Evolutionary conservation across 2,797 vertebrate genomes (phyloP).

Genomic region (Balearica regulorum): DNA sequence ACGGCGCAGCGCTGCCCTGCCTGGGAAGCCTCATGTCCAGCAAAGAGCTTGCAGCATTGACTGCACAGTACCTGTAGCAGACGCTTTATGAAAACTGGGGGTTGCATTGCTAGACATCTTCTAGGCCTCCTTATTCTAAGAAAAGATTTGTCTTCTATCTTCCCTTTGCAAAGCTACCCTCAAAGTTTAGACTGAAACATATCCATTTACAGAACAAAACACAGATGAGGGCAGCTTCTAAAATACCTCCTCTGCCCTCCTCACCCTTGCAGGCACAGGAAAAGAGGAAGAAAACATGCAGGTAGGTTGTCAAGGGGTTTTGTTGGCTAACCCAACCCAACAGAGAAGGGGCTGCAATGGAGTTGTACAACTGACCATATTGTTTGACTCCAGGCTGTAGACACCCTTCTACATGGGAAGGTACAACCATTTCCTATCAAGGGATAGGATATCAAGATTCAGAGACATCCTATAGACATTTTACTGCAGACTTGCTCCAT

Average conservation of each 20-base stretch:
- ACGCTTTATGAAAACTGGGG: not conserved
- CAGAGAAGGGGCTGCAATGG: not conserved
- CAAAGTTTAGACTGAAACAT: not conserved
- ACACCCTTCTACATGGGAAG: not conserved
- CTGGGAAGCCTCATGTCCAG: not conserved
- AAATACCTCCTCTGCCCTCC: not conserved
- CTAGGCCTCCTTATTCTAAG: not conserved
- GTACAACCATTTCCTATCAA: not conserved
- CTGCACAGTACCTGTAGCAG: not conserved
- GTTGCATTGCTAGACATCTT: not conserved
- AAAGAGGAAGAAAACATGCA: rapidly evolving
- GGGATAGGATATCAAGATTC: no score
- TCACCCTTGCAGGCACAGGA: not conserved
- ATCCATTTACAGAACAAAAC: not conserved
- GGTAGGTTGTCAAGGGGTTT: not conserved
- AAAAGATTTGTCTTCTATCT: not conserved
- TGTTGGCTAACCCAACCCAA: not conserved
- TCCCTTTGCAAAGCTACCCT: not conserved
- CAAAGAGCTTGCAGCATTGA: not conserved
- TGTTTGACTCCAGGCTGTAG: not conserved
- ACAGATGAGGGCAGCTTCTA: not conserved
- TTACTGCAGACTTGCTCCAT: not conserved
- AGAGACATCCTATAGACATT: not conserved
- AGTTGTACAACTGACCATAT: no score
- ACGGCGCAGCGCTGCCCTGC: not conserved